Conservation (phyloP, 2,797 vertebrate genomes). For the Clamator glandarius region DNA sequence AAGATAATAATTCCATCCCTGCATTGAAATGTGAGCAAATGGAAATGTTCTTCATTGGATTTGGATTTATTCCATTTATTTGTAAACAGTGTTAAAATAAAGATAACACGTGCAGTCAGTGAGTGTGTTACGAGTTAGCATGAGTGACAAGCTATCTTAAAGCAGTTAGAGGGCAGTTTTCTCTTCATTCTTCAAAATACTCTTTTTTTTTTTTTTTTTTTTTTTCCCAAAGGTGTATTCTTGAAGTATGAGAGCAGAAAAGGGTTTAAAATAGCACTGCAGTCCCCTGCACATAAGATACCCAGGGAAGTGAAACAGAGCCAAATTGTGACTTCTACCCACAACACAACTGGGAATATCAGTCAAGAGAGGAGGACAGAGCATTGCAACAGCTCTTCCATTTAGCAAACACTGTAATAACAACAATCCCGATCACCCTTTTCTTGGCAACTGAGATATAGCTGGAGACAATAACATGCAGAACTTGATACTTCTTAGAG, state of each 20-base stretch:
- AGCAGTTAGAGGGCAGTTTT: background rate
- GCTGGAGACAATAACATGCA: background rate
- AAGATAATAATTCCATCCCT: conserved; percentile 9
- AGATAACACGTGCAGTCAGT: background rate
- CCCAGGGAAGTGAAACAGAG: background rate
- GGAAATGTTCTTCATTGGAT: background rate
- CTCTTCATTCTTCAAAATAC: background rate
- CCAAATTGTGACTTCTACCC: background rate
- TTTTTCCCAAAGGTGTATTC: background rate
- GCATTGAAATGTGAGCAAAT: background rate
- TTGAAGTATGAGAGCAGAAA: background rate
- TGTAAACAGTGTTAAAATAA: background rate
- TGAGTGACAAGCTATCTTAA: background rate
- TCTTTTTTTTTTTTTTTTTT: background rate
- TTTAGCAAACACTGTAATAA: background rate
- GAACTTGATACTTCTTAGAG: background rate
- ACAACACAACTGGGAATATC: background rate
- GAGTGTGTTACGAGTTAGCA: background rate
- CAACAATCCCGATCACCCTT: background rate
- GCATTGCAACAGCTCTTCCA: background rate
- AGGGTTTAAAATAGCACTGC: background rate
- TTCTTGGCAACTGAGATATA: background rate
- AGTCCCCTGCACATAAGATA: background rate
- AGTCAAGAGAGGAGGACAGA: background rate
- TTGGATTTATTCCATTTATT: background rate